Conservation (phyloP, 2,113 vertebrate genomes). For the Pedionomus torquatus region DNA sequence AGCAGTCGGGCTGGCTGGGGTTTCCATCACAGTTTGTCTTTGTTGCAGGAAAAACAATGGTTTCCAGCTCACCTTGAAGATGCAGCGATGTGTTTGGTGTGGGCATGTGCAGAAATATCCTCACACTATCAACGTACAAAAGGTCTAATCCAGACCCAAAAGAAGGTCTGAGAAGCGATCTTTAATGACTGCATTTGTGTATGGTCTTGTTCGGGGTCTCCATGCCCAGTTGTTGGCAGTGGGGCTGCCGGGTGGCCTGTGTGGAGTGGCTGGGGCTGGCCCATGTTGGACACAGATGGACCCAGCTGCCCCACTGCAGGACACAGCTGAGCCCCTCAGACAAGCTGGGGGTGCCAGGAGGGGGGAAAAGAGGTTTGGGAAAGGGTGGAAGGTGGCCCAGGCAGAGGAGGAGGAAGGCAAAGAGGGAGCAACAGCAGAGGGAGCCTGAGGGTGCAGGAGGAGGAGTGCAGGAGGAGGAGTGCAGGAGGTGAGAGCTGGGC, state of each 20-base stretch:
- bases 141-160: neutral
- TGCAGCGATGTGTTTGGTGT: neutral
- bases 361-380: neutral
- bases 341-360: neutral
- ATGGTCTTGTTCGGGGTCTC: too few species aligned
- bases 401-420: neutral
- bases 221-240: rapidly evolving
- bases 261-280: neutral
- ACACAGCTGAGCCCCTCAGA: neutral
- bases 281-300: neutral
- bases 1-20: rapidly evolving
- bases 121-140: neutral
- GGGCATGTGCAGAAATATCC: neutral
- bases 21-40: neutral
- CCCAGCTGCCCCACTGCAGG: neutral
- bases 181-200: neutral
- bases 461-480: too few species aligned
- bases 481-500: neutral
- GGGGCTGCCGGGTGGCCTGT: rapidly evolving
- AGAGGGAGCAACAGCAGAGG: neutral
- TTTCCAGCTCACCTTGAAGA: neutral
- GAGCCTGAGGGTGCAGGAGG: neutral
- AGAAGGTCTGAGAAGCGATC: neutral
- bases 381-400: neutral
- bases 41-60: neutral